These are phyloP conservation scores for Corynorhinus townsendii DNA, from an alignment of 2,113 vertebrate genomes.

Conservation along the genomic window DNA sequence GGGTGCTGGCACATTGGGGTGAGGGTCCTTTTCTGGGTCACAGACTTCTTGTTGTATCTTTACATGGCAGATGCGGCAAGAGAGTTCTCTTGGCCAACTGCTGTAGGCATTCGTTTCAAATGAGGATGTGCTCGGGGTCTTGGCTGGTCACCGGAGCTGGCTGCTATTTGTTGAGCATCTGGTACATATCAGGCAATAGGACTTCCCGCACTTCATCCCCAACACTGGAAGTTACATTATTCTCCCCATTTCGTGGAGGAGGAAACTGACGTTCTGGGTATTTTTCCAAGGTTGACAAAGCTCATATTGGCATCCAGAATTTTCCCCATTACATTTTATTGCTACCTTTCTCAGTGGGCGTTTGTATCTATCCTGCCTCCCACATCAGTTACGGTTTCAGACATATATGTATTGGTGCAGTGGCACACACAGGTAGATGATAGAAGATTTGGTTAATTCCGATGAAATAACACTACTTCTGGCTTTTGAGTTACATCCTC, in stretches of 20 bases:
- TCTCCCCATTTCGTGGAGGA: neutral
- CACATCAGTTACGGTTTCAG: neutral
- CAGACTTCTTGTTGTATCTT: neutral
- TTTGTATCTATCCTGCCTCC: neutral
- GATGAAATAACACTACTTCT: neutral
- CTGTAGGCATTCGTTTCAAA: neutral
- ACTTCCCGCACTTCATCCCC: neutral
- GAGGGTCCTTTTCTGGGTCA: neutral
- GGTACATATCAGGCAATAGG: neutral
- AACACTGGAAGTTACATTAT: neutral
- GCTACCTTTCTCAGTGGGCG: neutral
- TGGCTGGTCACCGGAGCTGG: neutral
- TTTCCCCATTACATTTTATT: neutral
- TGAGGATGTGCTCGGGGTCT: neutral
- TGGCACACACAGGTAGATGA: neutral
- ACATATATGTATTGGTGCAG: neutral
- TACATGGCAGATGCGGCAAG: neutral
- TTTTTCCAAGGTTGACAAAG: neutral
- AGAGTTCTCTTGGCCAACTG: neutral
- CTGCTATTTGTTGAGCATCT: neutral
- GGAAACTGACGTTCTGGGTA: neutral
- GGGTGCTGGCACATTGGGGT: rapidly evolving
- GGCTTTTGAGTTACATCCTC: neutral
- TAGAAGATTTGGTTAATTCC: neutral
- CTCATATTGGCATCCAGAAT: neutral